Base-by-base conservation (phyloP, 1,140 invertebrate species). In the Bursaphelenchus mucronatus region DNA sequence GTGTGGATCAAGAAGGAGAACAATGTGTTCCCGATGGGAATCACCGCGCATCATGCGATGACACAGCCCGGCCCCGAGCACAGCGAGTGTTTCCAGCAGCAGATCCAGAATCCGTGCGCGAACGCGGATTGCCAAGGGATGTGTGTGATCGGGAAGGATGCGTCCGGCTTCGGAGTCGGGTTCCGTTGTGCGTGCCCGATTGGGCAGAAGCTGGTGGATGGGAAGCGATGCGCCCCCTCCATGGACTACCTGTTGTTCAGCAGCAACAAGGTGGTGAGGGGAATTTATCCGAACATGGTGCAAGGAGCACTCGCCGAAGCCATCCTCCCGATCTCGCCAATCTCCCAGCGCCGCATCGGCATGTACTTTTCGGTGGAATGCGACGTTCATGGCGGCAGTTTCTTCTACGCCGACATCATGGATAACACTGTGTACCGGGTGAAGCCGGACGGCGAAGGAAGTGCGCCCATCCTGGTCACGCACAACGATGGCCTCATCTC, bases 401-500 rank as follows among this genome's bases (percentile, higher is more conserved):
- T 78, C 64, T 76, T 76, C 64, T 82, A 81, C 62, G 79, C 78
- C 2, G 79, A 80, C 49, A 82, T 82, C 52, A 82, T 82, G 78
- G 80, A 82, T 61, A 82, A 81, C 66, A 80, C 76, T 5, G 73
- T 79, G 30, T 76, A 70, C 45, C 49, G 73, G 67, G 67, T 81
- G n/a, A 81, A 80, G 21, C 79, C 78, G 9, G 77, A 80, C 52
- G 78, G 78, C 21, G 79, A 81, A 52, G 78, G 89, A 0, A 86
- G 88, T 8, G 91, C 94, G 82, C 94, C 93, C 56, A 91, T 96
- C 0, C 79, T 97, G 17, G 91, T 92, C 9, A 94, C 91, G 15
- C 92, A 95, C 80, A 96, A 97, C 76, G 93, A 96, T 84, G 92
- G 92, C 0, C 93, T 98, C 0, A 94, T 97, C 85, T 94, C 93